A percentile compares a stretch with the other conserved stretches of the same genome.
Conservation (phyloP, 2,888 invertebrate species). For the Diploptera punctata region DNA sequence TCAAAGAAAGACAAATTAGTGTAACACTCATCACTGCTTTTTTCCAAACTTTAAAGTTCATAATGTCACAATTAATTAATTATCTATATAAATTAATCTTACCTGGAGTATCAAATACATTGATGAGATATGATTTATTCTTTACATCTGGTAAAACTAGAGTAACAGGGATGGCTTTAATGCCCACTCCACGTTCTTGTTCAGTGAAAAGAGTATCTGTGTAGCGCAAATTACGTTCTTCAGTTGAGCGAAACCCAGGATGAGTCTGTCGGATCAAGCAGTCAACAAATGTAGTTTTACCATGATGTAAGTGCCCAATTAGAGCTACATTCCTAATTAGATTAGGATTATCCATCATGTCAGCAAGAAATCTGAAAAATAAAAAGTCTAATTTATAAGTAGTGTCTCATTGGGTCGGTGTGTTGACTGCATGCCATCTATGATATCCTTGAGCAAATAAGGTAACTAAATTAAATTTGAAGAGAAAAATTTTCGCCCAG, state of each 20-base stretch:
- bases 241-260: conserved; percentile 84
- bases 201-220: conserved; percentile 98
- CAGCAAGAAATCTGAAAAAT: conserved; percentile 90
- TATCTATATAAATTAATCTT: too few relatives aligned
- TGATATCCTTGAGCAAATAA: too few relatives aligned
- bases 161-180: conserved; percentile 95
- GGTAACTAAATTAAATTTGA: too few relatives aligned
- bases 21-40: too few relatives aligned
- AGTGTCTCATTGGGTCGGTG: too few relatives aligned
- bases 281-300: conserved; percentile 98
- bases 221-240: conserved; percentile 76
- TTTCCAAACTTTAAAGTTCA: too few relatives aligned
- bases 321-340: conserved; percentile 95
- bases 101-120: conserved; percentile 95
- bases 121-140: conserved; percentile 95
- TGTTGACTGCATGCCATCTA: too few relatives aligned
- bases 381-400: too few relatives aligned
- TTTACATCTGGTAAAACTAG: conserved; percentile 92
- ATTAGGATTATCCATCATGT: conserved; percentile 96
- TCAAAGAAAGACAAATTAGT: too few relatives aligned
- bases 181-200: conserved; percentile 96
- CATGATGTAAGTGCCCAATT: conserved; percentile 97
- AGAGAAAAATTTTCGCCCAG: too few relatives aligned
- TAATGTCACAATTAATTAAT: too few relatives aligned
- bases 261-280: conserved; percentile 97